phyloP scores from a whole-genome alignment of 2,888 invertebrate genomes.

The Euplexia lucipara region DNA sequence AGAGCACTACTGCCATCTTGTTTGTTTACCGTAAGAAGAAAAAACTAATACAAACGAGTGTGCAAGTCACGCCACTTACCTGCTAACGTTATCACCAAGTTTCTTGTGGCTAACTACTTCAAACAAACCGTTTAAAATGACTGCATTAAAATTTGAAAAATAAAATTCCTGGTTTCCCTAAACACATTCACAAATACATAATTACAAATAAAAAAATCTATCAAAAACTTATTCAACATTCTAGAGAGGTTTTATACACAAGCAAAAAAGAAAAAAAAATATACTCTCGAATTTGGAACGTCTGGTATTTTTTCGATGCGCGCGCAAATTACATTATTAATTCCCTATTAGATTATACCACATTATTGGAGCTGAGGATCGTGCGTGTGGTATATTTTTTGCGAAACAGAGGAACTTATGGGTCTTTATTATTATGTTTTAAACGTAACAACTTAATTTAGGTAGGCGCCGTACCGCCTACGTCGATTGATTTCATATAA shows the following conservation, averaged over 20 bases:
- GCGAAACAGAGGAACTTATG: slow-evolving; percentile 83
- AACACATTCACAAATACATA: slow-evolving; percentile 23
- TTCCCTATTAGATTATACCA: slow-evolving; percentile 83
- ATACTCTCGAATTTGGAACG: slow-evolving; percentile 70
- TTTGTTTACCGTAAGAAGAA: slow-evolving; percentile 48
- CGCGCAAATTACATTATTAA: slow-evolving; percentile 82
- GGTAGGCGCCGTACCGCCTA: slow-evolving; percentile 87
- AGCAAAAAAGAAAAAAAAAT: slow-evolving; percentile 62
- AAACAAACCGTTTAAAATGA: slow-evolving; percentile 62
- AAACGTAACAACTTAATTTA: slow-evolving; percentile 89
- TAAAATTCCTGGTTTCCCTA: slow-evolving; percentile 5
- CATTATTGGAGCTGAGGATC: slow-evolving; percentile 78
- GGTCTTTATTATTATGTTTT: slow-evolving; percentile 84
- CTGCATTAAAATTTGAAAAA: slow-evolving; percentile 31
- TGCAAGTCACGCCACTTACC: slow-evolving; percentile 68
- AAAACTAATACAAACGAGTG: slow-evolving; percentile 45
- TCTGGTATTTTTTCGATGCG: slow-evolving; percentile 76
- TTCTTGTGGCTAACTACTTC: slow-evolving; percentile 52
- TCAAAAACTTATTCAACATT: slow-evolving; percentile 11
- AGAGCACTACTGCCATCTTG: slow-evolving; percentile 41
- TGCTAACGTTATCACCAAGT: slow-evolving; percentile 59
- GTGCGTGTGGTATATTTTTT: slow-evolving; percentile 87
- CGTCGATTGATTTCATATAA: slow-evolving; percentile 88
- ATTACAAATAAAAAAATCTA: slow-evolving; percentile 8
- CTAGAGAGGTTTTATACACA: slow-evolving; percentile 37